A percentile compares a stretch with the other conserved stretches of the same genome.
Conservation (phyloP, 30 jellyfish, hydroid and myxozoan species). For the Thelohanellus kitauei region DNA sequence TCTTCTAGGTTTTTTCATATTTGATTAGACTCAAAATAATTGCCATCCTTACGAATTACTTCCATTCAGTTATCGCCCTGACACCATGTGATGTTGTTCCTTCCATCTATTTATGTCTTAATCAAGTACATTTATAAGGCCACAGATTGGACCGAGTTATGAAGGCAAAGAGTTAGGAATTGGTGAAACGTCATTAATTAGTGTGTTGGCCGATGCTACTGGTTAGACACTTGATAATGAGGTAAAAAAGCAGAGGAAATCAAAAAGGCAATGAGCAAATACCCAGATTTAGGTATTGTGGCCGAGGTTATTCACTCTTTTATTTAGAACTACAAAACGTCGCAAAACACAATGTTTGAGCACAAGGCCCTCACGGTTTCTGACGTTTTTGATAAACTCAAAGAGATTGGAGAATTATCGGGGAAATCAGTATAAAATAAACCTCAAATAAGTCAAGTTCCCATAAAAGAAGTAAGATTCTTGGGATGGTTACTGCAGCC, state of each 20-base stretch:
- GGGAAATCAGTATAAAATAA: conserved; percentile 33
- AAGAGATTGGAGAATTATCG: conserved; percentile 48
- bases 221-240: conserved; percentile 15
- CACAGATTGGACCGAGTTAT: conserved; percentile 73
- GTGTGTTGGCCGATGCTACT: conserved; percentile 64
- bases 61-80: conserved; percentile 58
- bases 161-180: conserved; percentile 80
- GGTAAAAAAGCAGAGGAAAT: conserved; percentile 47
- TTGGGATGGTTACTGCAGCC: conserved; percentile 58
- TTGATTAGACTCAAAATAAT: conserved; percentile 32
- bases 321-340: conserved; percentile 27
- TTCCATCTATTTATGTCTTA: conserved; percentile 46
- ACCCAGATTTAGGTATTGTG: conserved; percentile 66
- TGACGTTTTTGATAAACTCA: conserved; percentile 21
- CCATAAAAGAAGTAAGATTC: conserved; percentile 35
- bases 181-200: conserved; percentile 46
- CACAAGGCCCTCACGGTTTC: conserved; percentile 44
- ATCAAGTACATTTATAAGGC: conserved; percentile 16
- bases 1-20: conserved; percentile 38
- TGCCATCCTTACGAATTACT: conserved; percentile 32
- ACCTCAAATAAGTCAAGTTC: conserved; percentile 20
- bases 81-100: conserved; percentile 64
- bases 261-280: conserved; percentile 22
- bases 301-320: conserved; percentile 33
- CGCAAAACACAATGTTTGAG: conserved; percentile 63